Evolutionary conservation across 1,140 invertebrate species (phyloP), one percentile per base, ranked within the genome.

Genomic region (Octopus sinensis): DNA sequence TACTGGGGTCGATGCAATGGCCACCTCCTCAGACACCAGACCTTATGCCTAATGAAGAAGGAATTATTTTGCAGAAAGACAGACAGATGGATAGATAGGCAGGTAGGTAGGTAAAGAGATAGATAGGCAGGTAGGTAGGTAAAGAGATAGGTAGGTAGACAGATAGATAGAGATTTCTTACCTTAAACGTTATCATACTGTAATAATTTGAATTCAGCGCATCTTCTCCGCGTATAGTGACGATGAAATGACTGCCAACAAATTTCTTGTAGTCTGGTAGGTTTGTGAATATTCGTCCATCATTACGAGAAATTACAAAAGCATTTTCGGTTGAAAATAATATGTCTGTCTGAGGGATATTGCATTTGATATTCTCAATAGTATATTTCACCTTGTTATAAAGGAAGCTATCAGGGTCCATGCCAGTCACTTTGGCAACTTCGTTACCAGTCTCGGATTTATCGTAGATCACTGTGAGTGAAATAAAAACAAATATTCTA

Each of bases 151-250:
- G 3, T 3, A 43, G 30, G 3, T 3, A 43, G 30, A 43, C 30
- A 3, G 30, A 43, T 3, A 43, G 30, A 43, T 43, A 43, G 30
- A 43, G 30, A 43, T 43, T 23, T 80, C 83, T 80, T 76, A 86
- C 84, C 79, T 54, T 82, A 7, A 84, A 77, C 13, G 23, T 23
- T 43, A 82, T 73, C 6, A 71, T 81, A 77, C 84, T 83, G 54
- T 71, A 77, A 4, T 82, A 71, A 12, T 12, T 9, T 12, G 73
- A 75, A 43, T 85, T 83, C 12, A 78, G 10, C 7, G 43, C 54
- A 76, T 87, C 85, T 71, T 80, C 75, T 17, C 84, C 86, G 23
- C 71, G 75, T 2, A 87, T 62, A 4, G 54, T 79, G 23, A 87
- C 78, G 7, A 71, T 80, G 79, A 87, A 87, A 53, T 82, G 82